These are phyloP conservation scores for Pelodytes ibericus DNA, from an alignment of 2,797 vertebrate genomes.

Conservation along the genomic window DNA sequence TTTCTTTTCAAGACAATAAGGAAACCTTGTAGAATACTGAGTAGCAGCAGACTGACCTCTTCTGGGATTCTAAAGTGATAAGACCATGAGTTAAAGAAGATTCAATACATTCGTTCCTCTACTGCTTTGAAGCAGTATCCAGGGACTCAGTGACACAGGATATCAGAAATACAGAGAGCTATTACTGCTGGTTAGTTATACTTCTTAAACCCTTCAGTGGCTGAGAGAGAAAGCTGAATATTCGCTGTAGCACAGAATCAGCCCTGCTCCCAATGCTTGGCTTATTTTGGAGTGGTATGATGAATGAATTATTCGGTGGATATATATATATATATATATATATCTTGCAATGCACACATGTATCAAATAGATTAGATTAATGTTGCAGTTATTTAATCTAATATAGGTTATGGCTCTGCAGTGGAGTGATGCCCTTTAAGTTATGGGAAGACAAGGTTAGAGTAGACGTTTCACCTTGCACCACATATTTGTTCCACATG, in stretches of 20 bases:
- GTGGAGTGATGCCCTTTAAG: background rate
- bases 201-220: conserved; percentile 41
- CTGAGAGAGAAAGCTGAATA: conserved; percentile 8
- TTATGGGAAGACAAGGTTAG: background rate
- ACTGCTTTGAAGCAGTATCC: conserved; percentile 46
- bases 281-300: conserved; percentile 19
- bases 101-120: conserved; percentile 27
- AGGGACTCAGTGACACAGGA: conserved; percentile 48
- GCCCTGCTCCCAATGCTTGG: conserved; percentile 22
- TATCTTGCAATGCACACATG: conserved; percentile 1
- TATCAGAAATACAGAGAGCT: conserved; percentile 33
- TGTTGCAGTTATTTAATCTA: background rate
- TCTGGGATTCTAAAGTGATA: conserved; percentile 26
- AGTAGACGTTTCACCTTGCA: no score
- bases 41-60: conserved; percentile 52
- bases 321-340: no score
- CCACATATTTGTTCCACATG: no score
- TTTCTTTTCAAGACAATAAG: conserved; percentile 57
- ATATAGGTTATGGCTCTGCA: background rate
- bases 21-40: conserved; percentile 51
- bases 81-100: conserved; percentile 50
- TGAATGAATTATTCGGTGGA: conserved; percentile 41
- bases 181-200: conserved; percentile 12
- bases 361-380: conserved; percentile 8
- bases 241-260: background rate